Evolutionary conservation across 2,888 invertebrate genomes (phyloP).

Genomic region (Cephalotes varians): DNA sequence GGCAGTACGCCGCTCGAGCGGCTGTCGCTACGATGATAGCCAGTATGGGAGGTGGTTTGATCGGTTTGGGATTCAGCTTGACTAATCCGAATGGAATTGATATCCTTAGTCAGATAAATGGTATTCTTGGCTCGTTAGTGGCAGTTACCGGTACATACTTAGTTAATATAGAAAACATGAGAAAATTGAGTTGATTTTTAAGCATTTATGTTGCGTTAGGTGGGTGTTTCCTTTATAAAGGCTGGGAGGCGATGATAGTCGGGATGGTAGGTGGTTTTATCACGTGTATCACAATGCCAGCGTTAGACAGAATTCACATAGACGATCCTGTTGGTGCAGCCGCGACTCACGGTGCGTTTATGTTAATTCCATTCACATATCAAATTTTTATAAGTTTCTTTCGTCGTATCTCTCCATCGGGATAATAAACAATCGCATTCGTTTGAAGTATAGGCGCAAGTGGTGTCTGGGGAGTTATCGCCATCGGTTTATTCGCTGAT

Average conservation of each 20-base stretch:
- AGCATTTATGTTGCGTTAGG: slow-evolving; percentile 85
- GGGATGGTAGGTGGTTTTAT: slow-evolving; percentile 93
- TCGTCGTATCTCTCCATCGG: not conserved
- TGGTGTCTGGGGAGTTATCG: slow-evolving; percentile 91
- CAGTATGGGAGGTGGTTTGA: slow-evolving; percentile 95
- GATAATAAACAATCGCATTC: slow-evolving; percentile 13
- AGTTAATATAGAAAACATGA: not conserved
- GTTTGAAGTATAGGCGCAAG: slow-evolving; percentile 79
- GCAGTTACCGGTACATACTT: slow-evolving; percentile 90
- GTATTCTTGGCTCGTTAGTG: slow-evolving; percentile 94
- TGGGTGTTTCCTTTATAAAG: slow-evolving; percentile 94
- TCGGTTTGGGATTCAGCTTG: slow-evolving; percentile 88
- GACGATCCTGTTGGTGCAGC: slow-evolving; percentile 98
- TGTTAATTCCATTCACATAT: not conserved
- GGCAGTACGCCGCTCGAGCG: slow-evolving; percentile 96
- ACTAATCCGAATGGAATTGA: slow-evolving; percentile 91
- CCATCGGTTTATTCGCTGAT: slow-evolving; percentile 96
- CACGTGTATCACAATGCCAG: slow-evolving; percentile 90
- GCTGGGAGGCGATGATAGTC: slow-evolving; percentile 95
- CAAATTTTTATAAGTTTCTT: not conserved
- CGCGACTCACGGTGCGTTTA: slow-evolving; percentile 92
- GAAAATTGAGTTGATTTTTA: not conserved
- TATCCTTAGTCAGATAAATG: slow-evolving; percentile 95
- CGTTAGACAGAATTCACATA: slow-evolving; percentile 92
- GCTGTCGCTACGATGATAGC: slow-evolving; percentile 97